Base-by-base conservation (phyloP, 2,888 invertebrate species). In the Spilosoma lubricipeda region DNA sequence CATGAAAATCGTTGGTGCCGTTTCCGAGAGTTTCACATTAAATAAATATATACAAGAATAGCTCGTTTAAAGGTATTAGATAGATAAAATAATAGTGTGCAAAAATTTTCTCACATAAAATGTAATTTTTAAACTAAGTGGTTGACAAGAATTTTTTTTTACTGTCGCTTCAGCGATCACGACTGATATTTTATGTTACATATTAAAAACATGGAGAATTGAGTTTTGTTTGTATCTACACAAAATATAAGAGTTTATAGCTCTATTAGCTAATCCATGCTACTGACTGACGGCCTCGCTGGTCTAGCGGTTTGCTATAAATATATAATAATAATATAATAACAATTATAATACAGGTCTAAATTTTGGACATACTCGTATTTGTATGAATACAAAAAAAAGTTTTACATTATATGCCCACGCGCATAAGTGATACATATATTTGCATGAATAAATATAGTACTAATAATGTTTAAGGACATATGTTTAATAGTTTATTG, bases 371-470 rank as follows among this genome's bases (percentile, higher is more conserved):
- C 8, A 39, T 11, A 39, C 11, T 39, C 11, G 39, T 39, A 39
- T 39, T 39, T 39, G 39, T 39, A 11, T 39, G 39, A 11, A 39
- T 39, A 39, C 39, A 48, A 27, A 30, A 48, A 48, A 67, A 48
- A 45, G 4, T 20, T n/a, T n/a, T 48, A 33, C 33, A 23, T 52
- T 20, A 45, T 45, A 45, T 52, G 48, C 68, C 15, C 33, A 23
- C 11, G 20, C 68, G 68, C 68, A 52, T 67, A 67, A 48, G 68
- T 68, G 48, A 68, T 68, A 68, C 48, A 68, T 30, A 48, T 67
- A 52, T 68, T 48, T 48, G 27, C 48, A 52, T 30, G 33, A 33
- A 23, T 68, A 68, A 30, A 52, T 27, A 48, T 33, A 45, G 30
- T 30, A 68, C 3, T 39, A 39, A 11, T 39, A 39, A 39, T 39